These are phyloP conservation scores for Pemphigus obesinymphae DNA, from an alignment of 1,140 invertebrate species.

Conservation along the genomic window DNA sequence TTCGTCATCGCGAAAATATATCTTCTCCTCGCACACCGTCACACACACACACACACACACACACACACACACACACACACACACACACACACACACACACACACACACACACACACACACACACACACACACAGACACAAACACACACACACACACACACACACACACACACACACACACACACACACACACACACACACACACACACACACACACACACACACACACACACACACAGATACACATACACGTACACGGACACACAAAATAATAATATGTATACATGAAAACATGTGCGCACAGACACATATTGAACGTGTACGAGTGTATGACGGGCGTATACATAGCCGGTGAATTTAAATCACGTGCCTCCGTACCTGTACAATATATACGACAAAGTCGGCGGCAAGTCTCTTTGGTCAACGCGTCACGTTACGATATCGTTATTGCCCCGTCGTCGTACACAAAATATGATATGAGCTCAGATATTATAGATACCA, in stretches of 20 bases:
- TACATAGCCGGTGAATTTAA: not conserved
- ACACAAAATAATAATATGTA: no score
- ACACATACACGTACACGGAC: no score
- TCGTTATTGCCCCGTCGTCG: not conserved
- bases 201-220: no score
- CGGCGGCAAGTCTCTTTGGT: constrained; percentile 21
- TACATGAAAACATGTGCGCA: no score
- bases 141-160: no score
- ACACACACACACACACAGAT: no score
- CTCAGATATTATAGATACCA: not conserved
- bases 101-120: not conserved
- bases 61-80: not conserved
- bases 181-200: no score
- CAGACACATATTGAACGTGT: not conserved
- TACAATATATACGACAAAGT: not conserved
- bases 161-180: no score
- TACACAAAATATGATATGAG: not conserved
- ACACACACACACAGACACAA: no score
- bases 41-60: not conserved
- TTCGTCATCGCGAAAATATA: not conserved
- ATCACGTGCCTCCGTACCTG: not conserved
- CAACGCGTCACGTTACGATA: constrained; percentile 29
- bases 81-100: not conserved
- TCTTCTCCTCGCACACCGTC: not conserved
- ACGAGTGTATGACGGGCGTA: not conserved